Evolutionary conservation across 2,113 vertebrate species (phyloP).

Genomic region (Pteronura brasiliensis): DNA sequence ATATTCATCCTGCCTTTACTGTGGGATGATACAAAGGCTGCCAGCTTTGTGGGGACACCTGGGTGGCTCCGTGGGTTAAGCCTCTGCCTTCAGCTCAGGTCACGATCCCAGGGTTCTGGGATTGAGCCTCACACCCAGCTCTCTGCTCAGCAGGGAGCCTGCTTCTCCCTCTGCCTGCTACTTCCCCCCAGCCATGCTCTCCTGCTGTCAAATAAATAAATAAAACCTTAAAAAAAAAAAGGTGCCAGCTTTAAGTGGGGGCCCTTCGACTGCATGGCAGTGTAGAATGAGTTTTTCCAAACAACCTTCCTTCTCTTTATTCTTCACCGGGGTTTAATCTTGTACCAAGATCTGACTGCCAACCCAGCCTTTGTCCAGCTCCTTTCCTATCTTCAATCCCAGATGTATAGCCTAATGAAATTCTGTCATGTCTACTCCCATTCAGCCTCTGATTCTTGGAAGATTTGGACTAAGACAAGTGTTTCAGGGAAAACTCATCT

Average conservation of each 20-base stretch:
- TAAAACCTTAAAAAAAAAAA: background rate
- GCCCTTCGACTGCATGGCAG: background rate
- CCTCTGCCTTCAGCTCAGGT: no score
- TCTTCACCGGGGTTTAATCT: background rate
- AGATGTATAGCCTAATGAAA: background rate
- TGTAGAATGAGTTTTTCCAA: background rate
- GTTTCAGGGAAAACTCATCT: background rate
- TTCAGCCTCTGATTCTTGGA: background rate
- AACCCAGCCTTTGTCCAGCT: background rate
- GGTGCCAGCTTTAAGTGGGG: background rate
- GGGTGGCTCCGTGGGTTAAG: no score
- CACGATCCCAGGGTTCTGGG: no score
- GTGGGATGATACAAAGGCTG: background rate
- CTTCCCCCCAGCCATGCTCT: no score
- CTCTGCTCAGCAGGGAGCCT: no score
- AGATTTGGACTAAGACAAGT: background rate
- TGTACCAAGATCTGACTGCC: background rate
- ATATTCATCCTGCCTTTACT: background rate
- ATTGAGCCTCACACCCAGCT: no score
- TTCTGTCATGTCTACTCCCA: slow-evolving; percentile 2
- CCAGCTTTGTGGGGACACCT: background rate
- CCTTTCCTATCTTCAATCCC: background rate
- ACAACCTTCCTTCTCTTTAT: background rate
- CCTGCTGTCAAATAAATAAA: no score
- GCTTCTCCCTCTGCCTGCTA: no score